phyloP scores from a whole-genome alignment of 2,113 vertebrate species.

The Podiceps cristatus region DNA sequence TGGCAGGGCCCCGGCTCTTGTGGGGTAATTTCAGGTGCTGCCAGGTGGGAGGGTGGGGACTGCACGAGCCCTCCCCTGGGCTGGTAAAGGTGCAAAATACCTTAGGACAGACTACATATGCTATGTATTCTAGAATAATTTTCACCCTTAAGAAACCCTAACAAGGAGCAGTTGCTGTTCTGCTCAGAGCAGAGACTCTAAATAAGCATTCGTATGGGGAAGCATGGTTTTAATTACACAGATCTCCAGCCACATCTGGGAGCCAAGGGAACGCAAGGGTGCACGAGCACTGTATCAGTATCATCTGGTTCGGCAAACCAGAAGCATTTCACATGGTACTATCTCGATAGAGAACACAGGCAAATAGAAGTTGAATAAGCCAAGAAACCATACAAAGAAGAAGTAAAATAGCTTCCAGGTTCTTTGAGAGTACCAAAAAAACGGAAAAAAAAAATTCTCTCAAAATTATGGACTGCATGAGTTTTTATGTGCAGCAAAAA shows the following conservation, averaged over 20 bases:
- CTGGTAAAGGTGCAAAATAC: not conserved
- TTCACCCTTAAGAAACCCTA: not conserved
- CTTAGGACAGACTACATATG: not conserved
- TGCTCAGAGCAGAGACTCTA: not conserved
- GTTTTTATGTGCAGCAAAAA: not conserved
- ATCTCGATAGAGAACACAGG: not conserved
- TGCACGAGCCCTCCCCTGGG: not conserved
- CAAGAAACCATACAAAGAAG: not conserved
- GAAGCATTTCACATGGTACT: not conserved
- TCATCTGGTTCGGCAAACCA: not conserved
- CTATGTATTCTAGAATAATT: not conserved
- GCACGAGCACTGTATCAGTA: not conserved
- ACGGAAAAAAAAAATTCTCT: not conserved
- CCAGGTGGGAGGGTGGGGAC: not conserved
- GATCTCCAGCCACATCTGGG: not conserved
- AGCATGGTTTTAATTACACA: not conserved
- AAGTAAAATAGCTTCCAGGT: not conserved
- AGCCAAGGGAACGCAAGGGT: not conserved
- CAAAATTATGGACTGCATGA: not conserved
- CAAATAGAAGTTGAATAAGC: not conserved
- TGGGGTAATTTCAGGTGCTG: not conserved
- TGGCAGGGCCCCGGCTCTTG: not conserved
- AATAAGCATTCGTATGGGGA: not conserved
- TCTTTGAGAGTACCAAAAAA: not conserved
- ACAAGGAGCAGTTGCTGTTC: not conserved